These are phyloP conservation scores for Ifrita kowaldi DNA, from an alignment of 2,113 vertebrate species.

Conservation along the genomic window DNA sequence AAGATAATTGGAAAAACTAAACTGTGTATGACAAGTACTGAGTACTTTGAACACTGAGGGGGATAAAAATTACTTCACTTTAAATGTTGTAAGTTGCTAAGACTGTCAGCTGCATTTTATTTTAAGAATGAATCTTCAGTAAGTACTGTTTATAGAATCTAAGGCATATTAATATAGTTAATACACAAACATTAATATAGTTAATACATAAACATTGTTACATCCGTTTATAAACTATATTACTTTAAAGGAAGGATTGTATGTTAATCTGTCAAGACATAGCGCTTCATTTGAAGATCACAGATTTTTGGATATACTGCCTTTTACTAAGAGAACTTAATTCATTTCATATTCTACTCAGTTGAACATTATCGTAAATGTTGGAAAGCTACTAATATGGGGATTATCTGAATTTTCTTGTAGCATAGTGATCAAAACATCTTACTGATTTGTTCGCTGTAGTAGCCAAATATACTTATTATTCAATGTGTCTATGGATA, in stretches of 20 bases:
- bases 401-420: background rate
- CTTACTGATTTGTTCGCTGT: background rate
- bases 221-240: background rate
- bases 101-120: background rate
- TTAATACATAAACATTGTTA: slow-evolving; percentile 8
- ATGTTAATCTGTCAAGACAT: background rate
- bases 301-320: background rate
- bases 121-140: background rate
- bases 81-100: background rate
- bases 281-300: background rate
- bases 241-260: slow-evolving; percentile 30
- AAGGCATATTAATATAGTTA: slow-evolving; percentile 3
- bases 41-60: slow-evolving; percentile 69
- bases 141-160: background rate
- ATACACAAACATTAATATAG: background rate
- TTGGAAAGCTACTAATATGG: background rate
- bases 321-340: background rate
- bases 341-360: slow-evolving; percentile 14
- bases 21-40: slow-evolving; percentile 68
- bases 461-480: background rate
- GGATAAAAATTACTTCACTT: slow-evolving; percentile 37
- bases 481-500: background rate
- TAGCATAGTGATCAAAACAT: background rate
- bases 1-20: slow-evolving; percentile 27
- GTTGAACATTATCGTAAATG: background rate